A percentile compares a stretch with the other conserved stretches of the same genome.
phyloP scores from a whole-genome alignment of 1,140 invertebrate genomes.

The Callitettix versicolor region DNA sequence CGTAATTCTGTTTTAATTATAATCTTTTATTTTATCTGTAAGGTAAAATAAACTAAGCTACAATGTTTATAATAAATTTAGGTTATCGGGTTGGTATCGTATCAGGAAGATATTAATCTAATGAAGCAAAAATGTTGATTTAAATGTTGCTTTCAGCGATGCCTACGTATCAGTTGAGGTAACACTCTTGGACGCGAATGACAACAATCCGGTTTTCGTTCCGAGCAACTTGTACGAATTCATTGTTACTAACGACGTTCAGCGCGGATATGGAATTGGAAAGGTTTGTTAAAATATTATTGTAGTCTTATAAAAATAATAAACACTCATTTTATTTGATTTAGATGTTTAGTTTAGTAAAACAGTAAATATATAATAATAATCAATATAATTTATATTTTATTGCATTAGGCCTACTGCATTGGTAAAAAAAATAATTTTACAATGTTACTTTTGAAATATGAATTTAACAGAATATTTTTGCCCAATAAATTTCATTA shows the following conservation, averaged over 20 bases:
- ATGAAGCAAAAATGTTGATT: not conserved
- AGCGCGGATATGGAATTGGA: slow-evolving; percentile 56
- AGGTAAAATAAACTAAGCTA: too few species aligned
- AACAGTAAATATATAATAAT: too few species aligned
- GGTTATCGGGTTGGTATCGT: not conserved
- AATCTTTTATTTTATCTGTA: too few species aligned
- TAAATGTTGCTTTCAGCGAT: slow-evolving; percentile 30
- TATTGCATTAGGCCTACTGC: too few species aligned
- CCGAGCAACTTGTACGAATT: slow-evolving; percentile 74
- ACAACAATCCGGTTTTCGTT: slow-evolving; percentile 75
- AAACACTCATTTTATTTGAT: not conserved
- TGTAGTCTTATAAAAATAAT: not conserved
- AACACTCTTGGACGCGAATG: slow-evolving; percentile 72
- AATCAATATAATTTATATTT: too few species aligned
- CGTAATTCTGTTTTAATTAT: too few species aligned
- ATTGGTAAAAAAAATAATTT: too few species aligned
- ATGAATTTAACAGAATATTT: too few species aligned
- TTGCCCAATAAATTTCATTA: too few species aligned
- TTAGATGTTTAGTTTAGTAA: not conserved
- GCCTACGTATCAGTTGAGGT: slow-evolving; percentile 67
- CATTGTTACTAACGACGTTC: slow-evolving; percentile 51
- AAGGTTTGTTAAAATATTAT: slow-evolving; percentile 34
- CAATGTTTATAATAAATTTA: not conserved
- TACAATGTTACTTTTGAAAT: too few species aligned
- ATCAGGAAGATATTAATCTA: not conserved